Evolutionary conservation across 2,888 invertebrate genomes (phyloP), one percentile per base, ranked within the genome.

Genomic region (Pocota personata): DNA sequence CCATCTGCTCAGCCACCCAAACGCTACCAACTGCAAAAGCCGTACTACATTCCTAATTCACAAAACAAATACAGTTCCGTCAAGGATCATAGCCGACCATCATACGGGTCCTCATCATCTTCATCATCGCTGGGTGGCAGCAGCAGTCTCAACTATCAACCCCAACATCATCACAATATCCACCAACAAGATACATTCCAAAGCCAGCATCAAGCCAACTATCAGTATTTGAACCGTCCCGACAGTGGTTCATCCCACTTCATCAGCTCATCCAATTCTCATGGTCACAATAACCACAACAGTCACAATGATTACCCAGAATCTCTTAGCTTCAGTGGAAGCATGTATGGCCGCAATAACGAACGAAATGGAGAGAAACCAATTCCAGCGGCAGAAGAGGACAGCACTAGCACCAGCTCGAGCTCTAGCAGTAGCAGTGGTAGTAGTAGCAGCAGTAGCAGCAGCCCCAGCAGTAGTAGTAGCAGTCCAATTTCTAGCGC

Each of bases 211-310:
- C 89, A 90, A 66, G 89, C 89, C 60, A 90, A 90, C 82, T 92
- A 92, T 87, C 92, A 92, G 82, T 92, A 92, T 88, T 88, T 92
- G 21, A 92, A 91, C 72, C 89, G 92, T 0, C 92, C 92, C 2
- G 92, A 92, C 83, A 91, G 89, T 87, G 88, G 90, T 64, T 88
- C 89, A 21, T 86, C 86, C 0, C 71, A 79, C 10, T 87, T 88
- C 30, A 87, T 87, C 12, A 87, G 88, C 21, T 87, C 73, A 8
- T 80, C 87, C 12, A 72, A 67, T 35, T 72, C 88, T 16, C 80
- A 87, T 43, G 88, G 88, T 27, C 90, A 90, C 58, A 89, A 88
- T 77, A 69, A 24, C 50, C 87, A 82, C 52, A 88, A 88, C 27
- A 91, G 35, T 71, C 84, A 84, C 76, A 88, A 83, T 40, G 88